A percentile compares a stretch with the other conserved stretches of the same genome.
Evolutionary conservation across 2,888 invertebrate species (phyloP).

Genomic region (Xylophagus ater): DNA sequence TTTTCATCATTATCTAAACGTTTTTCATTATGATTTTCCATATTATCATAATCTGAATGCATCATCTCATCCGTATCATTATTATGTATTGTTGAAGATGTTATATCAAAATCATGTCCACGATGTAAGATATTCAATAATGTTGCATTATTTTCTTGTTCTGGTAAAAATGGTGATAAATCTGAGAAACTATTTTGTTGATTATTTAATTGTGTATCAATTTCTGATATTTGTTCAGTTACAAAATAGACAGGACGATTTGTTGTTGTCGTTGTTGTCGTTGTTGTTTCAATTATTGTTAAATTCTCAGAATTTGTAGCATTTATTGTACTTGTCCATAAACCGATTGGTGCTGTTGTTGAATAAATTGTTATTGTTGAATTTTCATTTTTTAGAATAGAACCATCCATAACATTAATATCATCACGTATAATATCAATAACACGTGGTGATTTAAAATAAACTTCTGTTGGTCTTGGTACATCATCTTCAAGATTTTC

Average conservation of each 20-base stretch:
- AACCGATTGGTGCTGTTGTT: conserved; percentile 17
- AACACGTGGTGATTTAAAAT: conserved; percentile 16
- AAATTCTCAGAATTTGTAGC: conserved; percentile 7
- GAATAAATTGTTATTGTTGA: conserved; percentile 18
- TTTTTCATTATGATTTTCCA: conserved; percentile 11
- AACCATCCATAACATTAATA: conserved; percentile 19
- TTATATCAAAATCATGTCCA: conserved; percentile 42
- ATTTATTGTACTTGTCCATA: conserved; percentile 9
- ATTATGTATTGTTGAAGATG: conserved; percentile 2
- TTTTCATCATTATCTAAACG: conserved; percentile 15
- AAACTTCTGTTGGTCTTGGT: conserved; percentile 20
- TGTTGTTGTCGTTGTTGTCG: conserved; percentile 4
- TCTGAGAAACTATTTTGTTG: conserved; percentile 11
- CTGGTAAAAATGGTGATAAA: conserved; percentile 48
- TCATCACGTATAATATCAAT: conserved; percentile 9
- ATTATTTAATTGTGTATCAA: conserved; percentile 8
- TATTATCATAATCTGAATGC: too few relatives aligned
- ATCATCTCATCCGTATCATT: conserved; percentile 14
- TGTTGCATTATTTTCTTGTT: conserved; percentile 50
- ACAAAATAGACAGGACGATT: conserved; percentile 15
- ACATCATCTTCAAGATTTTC: conserved; percentile 20
- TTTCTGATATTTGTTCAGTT: conserved; percentile 16
- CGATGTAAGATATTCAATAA: conserved; percentile 49
- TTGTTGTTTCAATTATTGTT: conserved; percentile 3
- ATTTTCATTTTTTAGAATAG: conserved; percentile 8